Percentiles rank a stretch among this genome's conserved stretches.
These are phyloP conservation scores for Vulpes ferrilata DNA, from an alignment of 2,113 vertebrate species.

Conservation along the genomic window DNA sequence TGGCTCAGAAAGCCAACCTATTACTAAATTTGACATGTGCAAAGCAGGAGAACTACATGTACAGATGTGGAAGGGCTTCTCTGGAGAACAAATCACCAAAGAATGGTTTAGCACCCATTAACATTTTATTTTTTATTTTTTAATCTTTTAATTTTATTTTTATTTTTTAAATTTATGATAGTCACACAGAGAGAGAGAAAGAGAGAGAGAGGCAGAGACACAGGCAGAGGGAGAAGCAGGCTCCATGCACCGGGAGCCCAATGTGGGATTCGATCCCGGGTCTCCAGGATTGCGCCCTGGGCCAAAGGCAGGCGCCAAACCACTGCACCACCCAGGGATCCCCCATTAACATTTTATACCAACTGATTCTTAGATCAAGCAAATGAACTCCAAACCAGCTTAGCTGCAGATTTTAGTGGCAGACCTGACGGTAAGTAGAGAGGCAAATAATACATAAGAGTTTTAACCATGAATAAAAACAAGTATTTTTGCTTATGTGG, in stretches of 20 bases:
- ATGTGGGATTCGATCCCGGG: no score
- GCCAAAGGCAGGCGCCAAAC: no score
- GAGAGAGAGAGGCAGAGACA: no score
- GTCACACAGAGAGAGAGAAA: no score
- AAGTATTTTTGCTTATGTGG: slow-evolving; percentile 52
- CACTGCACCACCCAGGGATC: no score
- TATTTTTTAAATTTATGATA: no score
- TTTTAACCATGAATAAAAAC: slow-evolving; percentile 49
- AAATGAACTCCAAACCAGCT: slow-evolving; percentile 58
- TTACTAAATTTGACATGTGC: background rate
- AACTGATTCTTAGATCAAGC: slow-evolving; percentile 36
- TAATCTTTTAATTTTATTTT: no score
- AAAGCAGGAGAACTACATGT: slow-evolving; percentile 43
- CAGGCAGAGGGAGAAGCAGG: no score
- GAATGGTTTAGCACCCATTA: slow-evolving; percentile 27
- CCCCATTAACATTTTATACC: background rate
- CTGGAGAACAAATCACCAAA: background rate
- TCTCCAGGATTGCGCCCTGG: no score
- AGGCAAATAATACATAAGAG: slow-evolving; percentile 37
- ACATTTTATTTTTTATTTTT: background rate
- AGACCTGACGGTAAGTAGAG: slow-evolving; percentile 37
- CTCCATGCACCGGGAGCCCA: no score
- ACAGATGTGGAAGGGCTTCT: background rate
- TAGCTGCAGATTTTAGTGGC: slow-evolving; percentile 67
- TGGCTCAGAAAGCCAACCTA: slow-evolving; percentile 38